A percentile compares a stretch with the other conserved stretches of the same genome.
phyloP scores from a whole-genome alignment of 2,888 invertebrate genomes.

The Andrena camellia region DNA sequence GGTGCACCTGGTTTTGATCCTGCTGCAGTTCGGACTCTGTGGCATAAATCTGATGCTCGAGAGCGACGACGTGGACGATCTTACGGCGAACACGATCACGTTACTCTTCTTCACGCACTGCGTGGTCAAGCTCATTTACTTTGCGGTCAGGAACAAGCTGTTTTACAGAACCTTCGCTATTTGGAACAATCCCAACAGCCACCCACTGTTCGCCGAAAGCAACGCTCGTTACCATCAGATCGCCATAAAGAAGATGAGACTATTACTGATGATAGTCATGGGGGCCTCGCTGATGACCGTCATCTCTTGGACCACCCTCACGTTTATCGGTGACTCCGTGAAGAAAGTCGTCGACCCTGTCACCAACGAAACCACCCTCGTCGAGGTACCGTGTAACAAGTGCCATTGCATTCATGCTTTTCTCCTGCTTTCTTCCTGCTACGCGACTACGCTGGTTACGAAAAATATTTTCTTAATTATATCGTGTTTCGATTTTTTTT shows the following conservation, averaged over 20 bases:
- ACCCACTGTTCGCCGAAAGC: slow-evolving; percentile 94
- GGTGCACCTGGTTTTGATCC: slow-evolving; percentile 88
- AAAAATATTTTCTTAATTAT: too few species aligned
- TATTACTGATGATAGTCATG: slow-evolving; percentile 89
- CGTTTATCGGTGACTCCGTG: slow-evolving; percentile 92
- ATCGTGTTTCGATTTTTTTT: too few species aligned
- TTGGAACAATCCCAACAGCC: slow-evolving; percentile 94
- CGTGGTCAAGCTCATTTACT: slow-evolving; percentile 90
- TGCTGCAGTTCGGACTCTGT: slow-evolving; percentile 88
- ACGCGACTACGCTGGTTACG: neutral
- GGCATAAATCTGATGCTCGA: slow-evolving; percentile 90
- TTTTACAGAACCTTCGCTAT: slow-evolving; percentile 92
- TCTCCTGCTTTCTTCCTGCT: neutral
- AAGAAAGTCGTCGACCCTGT: slow-evolving; percentile 89
- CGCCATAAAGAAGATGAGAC: slow-evolving; percentile 91
- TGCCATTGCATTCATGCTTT: neutral
- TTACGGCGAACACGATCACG: slow-evolving; percentile 92
- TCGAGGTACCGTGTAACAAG: slow-evolving; percentile 84
- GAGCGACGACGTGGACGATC: slow-evolving; percentile 90
- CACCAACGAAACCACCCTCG: slow-evolving; percentile 89
- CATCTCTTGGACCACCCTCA: slow-evolving; percentile 91
- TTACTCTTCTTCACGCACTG: slow-evolving; percentile 93
- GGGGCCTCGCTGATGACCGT: slow-evolving; percentile 88
- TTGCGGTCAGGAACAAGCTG: slow-evolving; percentile 90
- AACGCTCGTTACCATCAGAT: slow-evolving; percentile 92